phyloP scores from a whole-genome alignment of 2,888 invertebrate species.

The Aleiodes leptofemur region DNA sequence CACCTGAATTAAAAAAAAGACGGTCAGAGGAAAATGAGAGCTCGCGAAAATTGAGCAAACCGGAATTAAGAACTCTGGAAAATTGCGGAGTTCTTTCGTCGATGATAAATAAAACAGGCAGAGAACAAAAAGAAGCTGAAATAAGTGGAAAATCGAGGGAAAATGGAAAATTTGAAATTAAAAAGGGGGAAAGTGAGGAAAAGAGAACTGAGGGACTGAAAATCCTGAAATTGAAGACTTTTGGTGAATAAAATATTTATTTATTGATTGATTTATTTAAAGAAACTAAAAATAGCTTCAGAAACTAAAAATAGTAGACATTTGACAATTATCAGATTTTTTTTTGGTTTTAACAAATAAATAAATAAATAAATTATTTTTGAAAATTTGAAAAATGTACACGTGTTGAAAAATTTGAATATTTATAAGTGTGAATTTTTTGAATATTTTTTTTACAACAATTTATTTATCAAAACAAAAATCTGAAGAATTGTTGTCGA shows the following conservation, averaged over 20 bases:
- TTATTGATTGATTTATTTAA: neutral
- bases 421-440: too few relatives aligned
- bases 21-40: constrained; percentile 44
- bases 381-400: constrained; percentile 46
- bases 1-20: constrained; percentile 55
- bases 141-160: constrained; percentile 53
- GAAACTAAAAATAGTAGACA: too few relatives aligned
- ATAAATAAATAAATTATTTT: constrained; percentile 52
- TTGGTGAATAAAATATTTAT: constrained; percentile 59
- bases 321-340: too few relatives aligned
- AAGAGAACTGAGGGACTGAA: constrained; percentile 49
- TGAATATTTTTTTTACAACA: too few relatives aligned
- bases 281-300: too few relatives aligned
- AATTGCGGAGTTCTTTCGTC: constrained; percentile 66
- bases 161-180: too few relatives aligned
- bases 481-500: too few relatives aligned
- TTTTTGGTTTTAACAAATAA: too few relatives aligned
- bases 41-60: constrained; percentile 37
- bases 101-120: constrained; percentile 63
- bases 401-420: too few relatives aligned
- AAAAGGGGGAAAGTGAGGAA: constrained; percentile 44
- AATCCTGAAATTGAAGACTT: constrained; percentile 57
- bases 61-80: constrained; percentile 61
- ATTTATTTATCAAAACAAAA: too few relatives aligned
- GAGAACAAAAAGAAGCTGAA: constrained; percentile 51